These are phyloP conservation scores for Ectemnius lituratus DNA, from an alignment of 2,888 invertebrate species.

Conservation along the genomic window DNA sequence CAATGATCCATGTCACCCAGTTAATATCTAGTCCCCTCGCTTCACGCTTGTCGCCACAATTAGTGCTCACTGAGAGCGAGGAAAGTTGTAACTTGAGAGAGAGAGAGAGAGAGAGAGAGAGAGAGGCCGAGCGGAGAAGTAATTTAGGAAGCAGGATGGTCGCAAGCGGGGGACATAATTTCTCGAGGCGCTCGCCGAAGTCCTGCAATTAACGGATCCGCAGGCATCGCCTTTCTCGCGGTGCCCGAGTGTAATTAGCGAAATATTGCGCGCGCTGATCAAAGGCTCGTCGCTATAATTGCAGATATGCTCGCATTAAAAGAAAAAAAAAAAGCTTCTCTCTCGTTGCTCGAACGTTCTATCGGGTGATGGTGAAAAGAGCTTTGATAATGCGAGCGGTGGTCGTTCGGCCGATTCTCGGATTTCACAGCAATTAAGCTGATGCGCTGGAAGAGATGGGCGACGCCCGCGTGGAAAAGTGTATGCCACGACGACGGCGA, in stretches of 20 bases:
- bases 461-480: conserved; percentile 43
- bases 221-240: conserved; percentile 10
- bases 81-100: neutral
- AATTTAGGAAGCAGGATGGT: neutral
- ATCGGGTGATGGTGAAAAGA: neutral
- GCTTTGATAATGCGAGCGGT: conserved; percentile 38
- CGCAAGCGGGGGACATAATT: conserved; percentile 18
- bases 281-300: conserved; percentile 46
- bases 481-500: conserved; percentile 18
- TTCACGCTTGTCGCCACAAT: too few relatives aligned
- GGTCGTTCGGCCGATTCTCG: conserved; percentile 18
- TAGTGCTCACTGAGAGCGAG: too few relatives aligned
- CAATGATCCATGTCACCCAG: too few relatives aligned
- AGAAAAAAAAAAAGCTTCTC: conserved; percentile 21
- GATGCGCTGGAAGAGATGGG: conserved; percentile 39
- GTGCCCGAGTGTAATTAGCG: conserved; percentile 38
- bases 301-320: conserved; percentile 37
- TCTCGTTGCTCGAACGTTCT: too few relatives aligned
- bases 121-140: neutral
- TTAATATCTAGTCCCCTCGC: too few relatives aligned
- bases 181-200: conserved; percentile 33
- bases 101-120: neutral
- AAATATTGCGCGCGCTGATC: conserved; percentile 39
- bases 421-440: conserved; percentile 55
- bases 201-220: conserved; percentile 36